These are phyloP conservation scores for Neotragus pygmaeus DNA, from an alignment of 2,113 vertebrate genomes.

Conservation along the genomic window DNA sequence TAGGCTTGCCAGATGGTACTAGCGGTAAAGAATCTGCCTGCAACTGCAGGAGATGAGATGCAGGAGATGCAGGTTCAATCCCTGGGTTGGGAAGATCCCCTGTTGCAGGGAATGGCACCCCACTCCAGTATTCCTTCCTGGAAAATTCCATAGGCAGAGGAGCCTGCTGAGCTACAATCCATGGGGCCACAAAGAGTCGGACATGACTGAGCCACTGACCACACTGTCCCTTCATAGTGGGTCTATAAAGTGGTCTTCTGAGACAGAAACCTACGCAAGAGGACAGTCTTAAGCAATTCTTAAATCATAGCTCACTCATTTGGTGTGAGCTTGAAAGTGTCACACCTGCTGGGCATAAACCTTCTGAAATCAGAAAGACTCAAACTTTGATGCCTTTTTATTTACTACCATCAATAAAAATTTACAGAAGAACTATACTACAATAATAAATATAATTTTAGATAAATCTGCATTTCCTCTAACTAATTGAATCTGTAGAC, in stretches of 20 bases:
- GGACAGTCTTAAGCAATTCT: neutral
- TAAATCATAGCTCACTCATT: neutral
- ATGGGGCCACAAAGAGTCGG: neutral
- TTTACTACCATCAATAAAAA: neutral
- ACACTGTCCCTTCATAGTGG: neutral
- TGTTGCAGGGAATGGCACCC: neutral
- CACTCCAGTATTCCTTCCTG: neutral
- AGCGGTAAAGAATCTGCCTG: neutral
- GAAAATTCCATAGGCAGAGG: neutral
- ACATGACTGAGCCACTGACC: neutral
- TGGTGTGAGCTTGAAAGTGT: neutral
- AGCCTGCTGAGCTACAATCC: neutral
- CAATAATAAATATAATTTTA: neutral
- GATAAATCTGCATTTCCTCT: neutral
- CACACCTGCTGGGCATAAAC: neutral
- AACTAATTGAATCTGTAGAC: neutral
- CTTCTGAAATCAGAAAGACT: neutral
- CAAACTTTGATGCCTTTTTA: neutral
- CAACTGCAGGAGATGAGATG: neutral
- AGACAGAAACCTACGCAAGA: neutral
- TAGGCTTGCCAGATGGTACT: neutral
- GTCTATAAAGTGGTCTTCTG: neutral
- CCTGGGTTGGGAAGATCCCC: neutral
- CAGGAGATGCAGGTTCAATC: neutral
- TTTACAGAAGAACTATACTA: constrained; percentile 9